Evolutionary conservation across 2,113 vertebrate species (phyloP).

Genomic region (Chascanopsetta lugubris): DNA sequence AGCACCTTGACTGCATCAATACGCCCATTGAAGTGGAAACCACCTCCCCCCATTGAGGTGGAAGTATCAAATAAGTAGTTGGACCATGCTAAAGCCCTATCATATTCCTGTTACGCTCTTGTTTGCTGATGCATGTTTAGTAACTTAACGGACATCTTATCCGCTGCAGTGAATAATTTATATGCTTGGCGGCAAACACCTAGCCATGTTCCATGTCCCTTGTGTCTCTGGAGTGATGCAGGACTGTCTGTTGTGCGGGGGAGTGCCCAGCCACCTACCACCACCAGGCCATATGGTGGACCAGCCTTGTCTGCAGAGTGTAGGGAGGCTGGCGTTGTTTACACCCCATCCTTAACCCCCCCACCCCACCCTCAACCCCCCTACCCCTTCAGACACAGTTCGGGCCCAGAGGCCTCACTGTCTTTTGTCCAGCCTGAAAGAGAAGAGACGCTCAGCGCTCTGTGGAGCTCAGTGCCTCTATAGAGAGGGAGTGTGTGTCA

Average conservation of each 20-base stretch:
- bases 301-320: constrained; percentile 29
- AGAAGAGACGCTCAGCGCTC: constrained; percentile 36
- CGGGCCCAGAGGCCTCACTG: constrained; percentile 29
- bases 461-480: constrained; percentile 29
- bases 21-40: constrained; percentile 58
- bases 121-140: constrained; percentile 77
- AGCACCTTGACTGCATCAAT: constrained; percentile 50
- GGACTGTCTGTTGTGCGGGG: constrained; percentile 22
- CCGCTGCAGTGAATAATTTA: constrained; percentile 71
- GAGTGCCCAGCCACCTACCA: constrained; percentile 38
- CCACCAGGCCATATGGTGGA: constrained; percentile 57
- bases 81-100: constrained; percentile 48
- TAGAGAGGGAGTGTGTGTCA: constrained; percentile 41
- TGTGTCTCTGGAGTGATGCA: constrained; percentile 19
- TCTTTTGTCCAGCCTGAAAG: constrained; percentile 54
- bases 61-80: constrained; percentile 67
- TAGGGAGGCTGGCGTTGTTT: constrained; percentile 51
- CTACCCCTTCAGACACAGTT: constrained; percentile 29
- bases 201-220: constrained; percentile 43
- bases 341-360: constrained; percentile 28
- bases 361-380: constrained; percentile 3
- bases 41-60: constrained; percentile 58
- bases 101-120: constrained; percentile 68
- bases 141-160: constrained; percentile 70
- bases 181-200: constrained; percentile 57